Base-by-base conservation (phyloP, 2,888 invertebrate species). In the Drosophila anomelani region DNA sequence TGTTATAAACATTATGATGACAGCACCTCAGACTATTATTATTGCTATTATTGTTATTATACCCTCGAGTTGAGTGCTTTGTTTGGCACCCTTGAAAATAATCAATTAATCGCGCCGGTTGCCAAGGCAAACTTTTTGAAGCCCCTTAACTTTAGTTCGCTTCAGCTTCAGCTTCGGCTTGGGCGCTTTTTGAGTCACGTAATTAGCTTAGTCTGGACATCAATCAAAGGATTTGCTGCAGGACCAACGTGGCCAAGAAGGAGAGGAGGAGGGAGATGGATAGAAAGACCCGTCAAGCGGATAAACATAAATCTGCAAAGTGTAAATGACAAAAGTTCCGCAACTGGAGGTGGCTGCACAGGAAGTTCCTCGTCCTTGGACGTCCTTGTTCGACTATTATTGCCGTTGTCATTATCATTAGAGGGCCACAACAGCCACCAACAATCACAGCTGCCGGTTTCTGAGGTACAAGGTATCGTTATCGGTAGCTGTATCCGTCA, bases 391-490 rank as follows among this genome's bases (percentile, higher is more conserved):
- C 76, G 78, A 77, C 80, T 85, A 84, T 85, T 85, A 86, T 88
- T 86, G 76, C 80, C 77, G 74, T 81, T 85, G 89, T 80, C 89
- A 85, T 85, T 88, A 88, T 88, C 87, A 88, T 85, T 84, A 88
- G 78, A 80, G 62, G 44, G 77, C 36, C 55, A 66, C 58, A 67
- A 69, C 55, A 79, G 53, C 60, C 67, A 64, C 59, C 69, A 68
- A 51, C 75, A 82, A 80, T 72, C 75, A 71, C 85, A 87, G 78
- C 78, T 78, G 83, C 69, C 36, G 64, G 51, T 44, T 49, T 46
- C 23, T 68, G 57, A 32, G 56, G 43, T 39, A 17, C 13, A 68
- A 68, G 17, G 62, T 73, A 71, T 63, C 34, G 34, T 3, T 51
- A 34, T 34, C 46, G 10, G n/a, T 29, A 47, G 26, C 64, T 61